These are phyloP conservation scores for Chaenocephalus aceratus DNA, from an alignment of 2,113 vertebrate genomes.

Conservation along the genomic window DNA sequence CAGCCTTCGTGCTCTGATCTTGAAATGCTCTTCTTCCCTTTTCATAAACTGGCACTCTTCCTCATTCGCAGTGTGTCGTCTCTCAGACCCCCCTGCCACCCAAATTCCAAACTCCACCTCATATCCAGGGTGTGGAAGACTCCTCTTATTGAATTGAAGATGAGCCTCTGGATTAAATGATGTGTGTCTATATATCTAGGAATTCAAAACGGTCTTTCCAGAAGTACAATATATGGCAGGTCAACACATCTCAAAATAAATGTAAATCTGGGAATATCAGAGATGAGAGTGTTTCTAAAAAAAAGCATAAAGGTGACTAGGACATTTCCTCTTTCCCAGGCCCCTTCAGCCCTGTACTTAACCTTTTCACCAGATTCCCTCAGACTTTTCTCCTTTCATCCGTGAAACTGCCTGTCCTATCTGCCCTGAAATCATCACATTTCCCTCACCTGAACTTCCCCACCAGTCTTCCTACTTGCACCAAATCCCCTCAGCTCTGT, in stretches of 20 bases:
- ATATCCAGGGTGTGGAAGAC: slow-evolving; percentile 32
- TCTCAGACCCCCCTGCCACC: not conserved
- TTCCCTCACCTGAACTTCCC: not conserved
- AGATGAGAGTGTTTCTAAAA: no score
- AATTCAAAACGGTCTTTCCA: not conserved
- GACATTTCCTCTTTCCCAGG: no score
- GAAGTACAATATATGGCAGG: not conserved
- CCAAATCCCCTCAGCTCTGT: not conserved
- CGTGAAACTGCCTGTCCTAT: not conserved
- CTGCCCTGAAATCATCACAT: not conserved
- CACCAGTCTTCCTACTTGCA: not conserved
- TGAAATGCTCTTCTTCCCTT: not conserved
- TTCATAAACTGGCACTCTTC: slow-evolving; percentile 19
- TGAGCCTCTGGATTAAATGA: slow-evolving; percentile 25
- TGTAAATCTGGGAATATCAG: not conserved
- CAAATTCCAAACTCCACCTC: slow-evolving; percentile 15
- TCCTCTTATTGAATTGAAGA: slow-evolving; percentile 39
- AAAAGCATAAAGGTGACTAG: not conserved
- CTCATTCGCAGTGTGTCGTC: not conserved
- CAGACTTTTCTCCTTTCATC: not conserved
- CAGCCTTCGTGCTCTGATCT: not conserved
- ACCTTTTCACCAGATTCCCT: no score
- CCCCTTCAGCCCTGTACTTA: no score
- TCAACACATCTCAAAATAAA: not conserved
- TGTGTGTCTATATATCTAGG: slow-evolving; percentile 10